Conservation (phyloP, 2,888 invertebrate genomes). For the Catonia carolina region DNA sequence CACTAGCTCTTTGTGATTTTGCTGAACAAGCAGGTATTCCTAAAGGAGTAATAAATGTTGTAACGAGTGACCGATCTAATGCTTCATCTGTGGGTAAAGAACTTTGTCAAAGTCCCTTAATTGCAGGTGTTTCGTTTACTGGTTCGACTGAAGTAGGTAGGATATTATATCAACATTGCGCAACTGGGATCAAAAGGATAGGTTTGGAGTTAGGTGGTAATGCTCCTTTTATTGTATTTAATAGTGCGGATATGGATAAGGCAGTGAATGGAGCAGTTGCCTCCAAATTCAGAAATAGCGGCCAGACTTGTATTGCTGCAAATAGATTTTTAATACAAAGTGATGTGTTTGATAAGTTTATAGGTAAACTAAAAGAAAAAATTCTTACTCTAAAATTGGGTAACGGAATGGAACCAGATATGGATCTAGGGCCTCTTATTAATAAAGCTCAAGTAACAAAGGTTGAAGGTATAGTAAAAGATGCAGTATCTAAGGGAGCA, state of each 20-base stretch:
- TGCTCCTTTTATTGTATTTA: constrained; percentile 95
- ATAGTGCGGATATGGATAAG: constrained; percentile 77
- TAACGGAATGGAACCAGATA: constrained; percentile 70
- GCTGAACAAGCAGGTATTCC: constrained; percentile 53
- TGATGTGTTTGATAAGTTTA: constrained; percentile 70
- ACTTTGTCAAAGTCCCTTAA: constrained; percentile 73
- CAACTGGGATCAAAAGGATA: constrained; percentile 79
- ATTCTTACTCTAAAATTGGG: constrained; percentile 61
- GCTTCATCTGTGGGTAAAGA: constrained; percentile 74
- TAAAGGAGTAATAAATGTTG: constrained; percentile 83
- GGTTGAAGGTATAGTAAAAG: constrained; percentile 68
- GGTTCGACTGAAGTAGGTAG: constrained; percentile 86
- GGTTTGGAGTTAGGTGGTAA: constrained; percentile 95
- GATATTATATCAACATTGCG: constrained; percentile 74
- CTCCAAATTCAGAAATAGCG: constrained; percentile 92
- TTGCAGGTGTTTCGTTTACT: constrained; percentile 92
- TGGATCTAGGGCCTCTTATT: constrained; percentile 81
- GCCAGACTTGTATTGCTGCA: constrained; percentile 94
- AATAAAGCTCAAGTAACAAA: constrained; percentile 78
- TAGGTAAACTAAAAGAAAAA: constrained; percentile 55
- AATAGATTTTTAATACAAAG: constrained; percentile 84
- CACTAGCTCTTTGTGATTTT: constrained; percentile 54
- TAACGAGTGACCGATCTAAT: constrained; percentile 70
- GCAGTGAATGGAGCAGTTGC: constrained; percentile 82
- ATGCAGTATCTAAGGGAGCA: constrained; percentile 82